A percentile compares a stretch with the other conserved stretches of the same genome.
phyloP scores from a whole-genome alignment of 2,888 invertebrate species.

The Julus scanicus region DNA sequence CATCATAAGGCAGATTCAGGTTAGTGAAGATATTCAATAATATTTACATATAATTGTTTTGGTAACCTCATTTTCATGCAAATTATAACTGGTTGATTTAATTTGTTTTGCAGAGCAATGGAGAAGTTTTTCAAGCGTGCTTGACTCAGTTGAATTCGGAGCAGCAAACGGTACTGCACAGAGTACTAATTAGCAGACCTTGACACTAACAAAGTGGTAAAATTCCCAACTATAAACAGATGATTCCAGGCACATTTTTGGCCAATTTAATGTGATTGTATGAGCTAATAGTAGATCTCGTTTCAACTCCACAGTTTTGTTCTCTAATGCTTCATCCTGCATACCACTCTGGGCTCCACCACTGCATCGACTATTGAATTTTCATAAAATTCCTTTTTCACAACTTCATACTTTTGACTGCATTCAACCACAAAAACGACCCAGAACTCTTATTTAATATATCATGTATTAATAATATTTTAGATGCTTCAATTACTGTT shows the following conservation, averaged over 20 bases:
- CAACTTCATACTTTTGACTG: slow-evolving; percentile 9
- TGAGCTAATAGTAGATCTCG: background rate
- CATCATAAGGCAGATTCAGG: slow-evolving; percentile 89
- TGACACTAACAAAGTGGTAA: slow-evolving; percentile 17
- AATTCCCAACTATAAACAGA: background rate
- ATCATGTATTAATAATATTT: background rate
- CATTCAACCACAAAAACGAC: background rate
- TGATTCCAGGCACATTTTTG: background rate
- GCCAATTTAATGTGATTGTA: background rate
- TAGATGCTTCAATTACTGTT: background rate
- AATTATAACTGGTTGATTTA: background rate
- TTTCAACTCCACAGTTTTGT: background rate
- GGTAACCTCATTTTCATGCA: slow-evolving; percentile 59
- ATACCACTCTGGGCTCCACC: background rate
- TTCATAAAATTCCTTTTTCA: slow-evolving; percentile 17
- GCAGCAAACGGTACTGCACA: slow-evolving; percentile 84
- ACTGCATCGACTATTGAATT: slow-evolving; percentile 29
- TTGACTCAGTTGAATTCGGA: slow-evolving; percentile 79
- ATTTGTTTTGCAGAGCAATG: slow-evolving; percentile 74
- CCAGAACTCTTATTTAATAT: slow-evolving; percentile 30
- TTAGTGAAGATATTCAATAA: slow-evolving; percentile 62
- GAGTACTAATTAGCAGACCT: slow-evolving; percentile 57
- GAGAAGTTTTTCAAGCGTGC: slow-evolving; percentile 83
- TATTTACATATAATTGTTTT: too few relatives aligned
- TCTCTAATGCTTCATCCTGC: slow-evolving; percentile 2